Percentiles rank a stretch among this genome's conserved stretches.
Evolutionary conservation across 2,797 vertebrate species (phyloP).

Genomic region (Syngnathus rostellatus): DNA sequence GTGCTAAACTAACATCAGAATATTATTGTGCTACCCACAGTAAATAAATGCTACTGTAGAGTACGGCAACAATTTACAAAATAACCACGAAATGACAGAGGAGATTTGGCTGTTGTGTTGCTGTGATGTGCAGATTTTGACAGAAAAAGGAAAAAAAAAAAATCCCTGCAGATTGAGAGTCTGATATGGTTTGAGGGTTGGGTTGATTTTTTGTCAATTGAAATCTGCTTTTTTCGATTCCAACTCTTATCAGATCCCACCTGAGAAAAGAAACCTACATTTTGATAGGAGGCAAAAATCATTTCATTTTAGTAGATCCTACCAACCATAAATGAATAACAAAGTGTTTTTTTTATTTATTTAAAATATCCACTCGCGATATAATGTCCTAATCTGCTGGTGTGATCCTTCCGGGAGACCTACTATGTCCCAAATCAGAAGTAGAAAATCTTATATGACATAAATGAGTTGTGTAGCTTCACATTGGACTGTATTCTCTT

Average conservation of each 20-base stretch:
- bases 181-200: constrained; percentile 31
- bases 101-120: constrained; percentile 40
- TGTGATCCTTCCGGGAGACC: background rate
- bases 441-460: background rate
- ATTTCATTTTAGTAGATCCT: background rate
- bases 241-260: constrained; percentile 26
- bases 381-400: background rate
- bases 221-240: constrained; percentile 42
- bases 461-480: background rate
- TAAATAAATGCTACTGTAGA: constrained; percentile 35
- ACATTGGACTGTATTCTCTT: background rate
- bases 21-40: constrained; percentile 34
- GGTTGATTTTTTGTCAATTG: constrained; percentile 12
- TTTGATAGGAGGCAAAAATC: constrained; percentile 11
- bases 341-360: constrained; percentile 14
- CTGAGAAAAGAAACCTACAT: constrained; percentile 9
- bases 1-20: constrained; percentile 49
- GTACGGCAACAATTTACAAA: constrained; percentile 39
- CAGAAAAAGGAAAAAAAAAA: constrained; percentile 42
- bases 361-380: background rate
- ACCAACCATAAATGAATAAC: no score
- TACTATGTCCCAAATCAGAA: background rate
- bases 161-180: constrained; percentile 53
- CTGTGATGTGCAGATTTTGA: constrained; percentile 26
- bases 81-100: constrained; percentile 29